These are phyloP conservation scores for Poecilia gillii DNA, from an alignment of 2,797 vertebrate species.

Conservation along the genomic window DNA sequence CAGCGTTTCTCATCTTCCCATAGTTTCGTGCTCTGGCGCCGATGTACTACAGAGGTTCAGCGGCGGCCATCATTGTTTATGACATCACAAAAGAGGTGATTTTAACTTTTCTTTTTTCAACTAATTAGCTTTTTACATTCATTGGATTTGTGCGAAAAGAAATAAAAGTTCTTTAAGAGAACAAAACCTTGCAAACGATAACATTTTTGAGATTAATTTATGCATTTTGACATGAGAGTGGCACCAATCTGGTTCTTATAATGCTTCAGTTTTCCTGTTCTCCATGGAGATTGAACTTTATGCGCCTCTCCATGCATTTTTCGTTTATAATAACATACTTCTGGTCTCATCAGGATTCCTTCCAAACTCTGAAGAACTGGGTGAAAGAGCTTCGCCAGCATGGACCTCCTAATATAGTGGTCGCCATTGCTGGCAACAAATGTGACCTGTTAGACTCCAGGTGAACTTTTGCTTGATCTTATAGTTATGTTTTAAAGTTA, in stretches of 20 bases:
- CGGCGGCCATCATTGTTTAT: constrained; percentile 97
- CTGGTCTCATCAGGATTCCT: constrained; percentile 86
- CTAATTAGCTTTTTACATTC: neutral
- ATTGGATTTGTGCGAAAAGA: neutral
- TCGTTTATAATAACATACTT: neutral
- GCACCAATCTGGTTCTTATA: neutral
- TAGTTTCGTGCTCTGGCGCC: constrained; percentile 97
- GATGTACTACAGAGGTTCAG: constrained; percentile 99
- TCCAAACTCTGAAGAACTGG: constrained; percentile 97
- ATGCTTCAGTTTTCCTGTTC: neutral
- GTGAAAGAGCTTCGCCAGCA: constrained; percentile 97
- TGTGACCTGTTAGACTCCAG: constrained; percentile 95
- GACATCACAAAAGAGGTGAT: constrained; percentile 99
- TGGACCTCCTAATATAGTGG: constrained; percentile 96
- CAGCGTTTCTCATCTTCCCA: constrained; percentile 35
- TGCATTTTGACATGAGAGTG: neutral
- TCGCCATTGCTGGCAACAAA: constrained; percentile 98
- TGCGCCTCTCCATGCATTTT: neutral
- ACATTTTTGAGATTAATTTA: neutral
- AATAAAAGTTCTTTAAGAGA: neutral
- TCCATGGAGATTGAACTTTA: neutral
- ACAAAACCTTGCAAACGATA: neutral
- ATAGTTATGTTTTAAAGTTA: neutral
- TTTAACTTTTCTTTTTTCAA: constrained; percentile 13
- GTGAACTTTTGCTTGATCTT: constrained; percentile 66